A percentile compares a stretch with the other conserved stretches of the same genome.
Conservation (phyloP, 2,797 vertebrate genomes). For the Choloepus didactylus region DNA sequence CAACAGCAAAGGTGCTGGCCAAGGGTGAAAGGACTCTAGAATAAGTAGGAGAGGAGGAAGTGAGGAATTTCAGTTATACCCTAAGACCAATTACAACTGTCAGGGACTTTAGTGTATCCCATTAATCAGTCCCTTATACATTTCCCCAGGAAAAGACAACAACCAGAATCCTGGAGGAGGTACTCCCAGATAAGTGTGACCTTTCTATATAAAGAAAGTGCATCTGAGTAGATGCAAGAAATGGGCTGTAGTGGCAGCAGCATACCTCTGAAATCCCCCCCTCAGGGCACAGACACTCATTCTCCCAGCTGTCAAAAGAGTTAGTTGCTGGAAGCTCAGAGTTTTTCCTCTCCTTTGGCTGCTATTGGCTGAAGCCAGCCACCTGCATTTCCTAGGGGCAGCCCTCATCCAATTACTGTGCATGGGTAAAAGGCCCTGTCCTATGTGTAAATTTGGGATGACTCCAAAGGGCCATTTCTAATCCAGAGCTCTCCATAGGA, state of each 20-base stretch:
- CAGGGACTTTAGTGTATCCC: not conserved
- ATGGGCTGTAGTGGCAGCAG: fast-evolving
- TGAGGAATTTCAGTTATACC: not conserved
- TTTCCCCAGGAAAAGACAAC: not conserved
- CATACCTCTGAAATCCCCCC: no score
- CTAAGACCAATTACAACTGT: not conserved
- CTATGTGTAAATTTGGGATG: not conserved
- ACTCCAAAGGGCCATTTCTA: not conserved
- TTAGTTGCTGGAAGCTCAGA: not conserved
- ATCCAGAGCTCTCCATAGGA: not conserved
- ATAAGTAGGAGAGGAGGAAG: not conserved
- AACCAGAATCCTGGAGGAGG: not conserved
- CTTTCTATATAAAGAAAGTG: not conserved
- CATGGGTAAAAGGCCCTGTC: not conserved
- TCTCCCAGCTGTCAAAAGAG: not conserved
- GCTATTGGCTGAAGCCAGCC: not conserved
- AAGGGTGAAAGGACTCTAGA: not conserved
- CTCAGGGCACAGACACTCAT: not conserved
- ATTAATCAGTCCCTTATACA: not conserved
- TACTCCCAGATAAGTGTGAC: not conserved
- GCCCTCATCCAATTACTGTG: not conserved
- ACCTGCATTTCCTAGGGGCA: not conserved
- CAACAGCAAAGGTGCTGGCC: not conserved
- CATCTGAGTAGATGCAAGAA: not conserved
- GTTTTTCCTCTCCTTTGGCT: not conserved